Evolutionary conservation across 2,113 vertebrate species (phyloP).

Genomic region (Mustelus asterias): DNA sequence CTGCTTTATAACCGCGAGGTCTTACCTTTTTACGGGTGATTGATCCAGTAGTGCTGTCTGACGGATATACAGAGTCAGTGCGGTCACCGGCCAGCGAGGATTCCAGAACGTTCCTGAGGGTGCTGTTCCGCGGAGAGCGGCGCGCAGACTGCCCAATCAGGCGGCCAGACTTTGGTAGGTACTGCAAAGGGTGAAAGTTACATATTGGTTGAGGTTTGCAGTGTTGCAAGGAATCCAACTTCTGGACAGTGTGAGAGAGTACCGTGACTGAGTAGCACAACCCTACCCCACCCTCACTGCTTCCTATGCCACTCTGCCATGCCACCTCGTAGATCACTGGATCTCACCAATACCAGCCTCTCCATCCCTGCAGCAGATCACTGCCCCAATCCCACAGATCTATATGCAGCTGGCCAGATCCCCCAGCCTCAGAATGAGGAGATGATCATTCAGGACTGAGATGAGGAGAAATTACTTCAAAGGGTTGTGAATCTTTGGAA

Average conservation of each 20-base stretch:
- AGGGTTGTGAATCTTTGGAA: too few species aligned
- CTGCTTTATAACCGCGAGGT: background rate
- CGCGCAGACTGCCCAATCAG: constrained; percentile 48
- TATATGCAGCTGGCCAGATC: too few species aligned
- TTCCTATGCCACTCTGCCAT: background rate
- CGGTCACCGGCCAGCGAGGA: constrained; percentile 66
- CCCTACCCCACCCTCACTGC: background rate
- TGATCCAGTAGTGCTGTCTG: constrained; percentile 49
- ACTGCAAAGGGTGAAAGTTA: constrained; percentile 47
- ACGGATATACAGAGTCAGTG: constrained; percentile 71
- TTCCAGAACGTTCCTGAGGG: constrained; percentile 61
- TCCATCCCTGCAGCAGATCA: too few species aligned
- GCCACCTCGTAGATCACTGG: background rate
- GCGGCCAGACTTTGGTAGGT: constrained; percentile 57
- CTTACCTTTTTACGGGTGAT: constrained; percentile 54
- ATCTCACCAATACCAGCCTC: background rate
- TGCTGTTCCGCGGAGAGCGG: constrained; percentile 52
- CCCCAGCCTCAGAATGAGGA: too few species aligned
- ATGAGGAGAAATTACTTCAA: too few species aligned
- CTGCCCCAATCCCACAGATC: too few species aligned
- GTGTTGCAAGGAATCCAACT: background rate
- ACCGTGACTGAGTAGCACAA: background rate
- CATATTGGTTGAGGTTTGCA: background rate
- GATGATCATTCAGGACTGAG: too few species aligned
- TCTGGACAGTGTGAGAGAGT: background rate